phyloP scores from a whole-genome alignment of 2,113 vertebrate genomes.

The Micromys minutus region DNA sequence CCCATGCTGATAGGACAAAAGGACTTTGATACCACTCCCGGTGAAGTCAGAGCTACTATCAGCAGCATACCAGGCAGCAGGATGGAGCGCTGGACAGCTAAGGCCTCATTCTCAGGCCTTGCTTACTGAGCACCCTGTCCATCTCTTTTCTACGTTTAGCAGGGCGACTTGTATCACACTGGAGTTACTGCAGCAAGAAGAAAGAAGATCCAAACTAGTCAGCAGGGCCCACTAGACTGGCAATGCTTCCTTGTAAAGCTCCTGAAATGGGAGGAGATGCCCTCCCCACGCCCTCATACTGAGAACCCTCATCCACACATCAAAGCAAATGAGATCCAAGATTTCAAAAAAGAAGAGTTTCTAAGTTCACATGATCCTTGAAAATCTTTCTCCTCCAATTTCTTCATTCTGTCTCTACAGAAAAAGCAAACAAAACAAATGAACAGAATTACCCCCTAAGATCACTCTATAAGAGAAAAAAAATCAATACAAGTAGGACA shows the following conservation, averaged over 20 bases:
- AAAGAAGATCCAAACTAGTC: neutral
- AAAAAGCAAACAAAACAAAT: slow-evolving; percentile 27
- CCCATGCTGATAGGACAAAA: slow-evolving; percentile 69
- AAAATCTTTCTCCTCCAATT: neutral
- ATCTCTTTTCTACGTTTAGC: too few species aligned
- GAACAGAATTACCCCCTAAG: neutral
- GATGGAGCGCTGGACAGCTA: neutral
- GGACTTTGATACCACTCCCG: slow-evolving; percentile 64
- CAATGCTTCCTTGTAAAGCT: neutral
- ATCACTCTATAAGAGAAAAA: neutral
- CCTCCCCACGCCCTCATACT: neutral
- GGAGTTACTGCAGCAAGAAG: neutral
- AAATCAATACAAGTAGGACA: neutral
- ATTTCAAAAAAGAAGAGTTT: neutral
- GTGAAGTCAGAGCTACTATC: slow-evolving; percentile 70
- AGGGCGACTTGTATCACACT: neutral
- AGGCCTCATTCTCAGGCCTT: neutral
- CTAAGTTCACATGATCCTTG: neutral
- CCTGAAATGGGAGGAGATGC: too few species aligned
- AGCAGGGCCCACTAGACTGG: neutral
- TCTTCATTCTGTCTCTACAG: slow-evolving; percentile 18
- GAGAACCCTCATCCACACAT: neutral
- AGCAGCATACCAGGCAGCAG: slow-evolving; percentile 64
- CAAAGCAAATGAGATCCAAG: neutral
- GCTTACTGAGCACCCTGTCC: neutral